phyloP scores from a whole-genome alignment of 1,140 invertebrate genomes.

The Popillia japonica region DNA sequence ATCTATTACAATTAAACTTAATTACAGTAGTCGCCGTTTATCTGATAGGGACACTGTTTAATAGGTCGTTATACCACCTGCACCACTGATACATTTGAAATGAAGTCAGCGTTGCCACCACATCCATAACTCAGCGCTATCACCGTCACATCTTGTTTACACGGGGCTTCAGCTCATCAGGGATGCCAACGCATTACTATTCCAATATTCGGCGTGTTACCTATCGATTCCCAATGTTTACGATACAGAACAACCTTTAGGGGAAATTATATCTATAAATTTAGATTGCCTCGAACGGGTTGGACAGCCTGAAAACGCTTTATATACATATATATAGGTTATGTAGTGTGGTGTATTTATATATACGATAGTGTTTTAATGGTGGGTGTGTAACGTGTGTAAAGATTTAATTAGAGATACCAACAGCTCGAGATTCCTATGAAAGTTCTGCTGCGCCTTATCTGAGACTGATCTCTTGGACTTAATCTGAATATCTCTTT shows the following conservation, averaged over 20 bases:
- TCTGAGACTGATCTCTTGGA: not conserved
- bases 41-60: slow-evolving; percentile 48
- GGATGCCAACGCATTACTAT: slow-evolving; percentile 35
- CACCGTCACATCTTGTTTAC: slow-evolving; percentile 42
- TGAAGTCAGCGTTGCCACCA: slow-evolving; percentile 44
- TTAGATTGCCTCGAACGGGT: slow-evolving; percentile 21
- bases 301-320: not conserved
- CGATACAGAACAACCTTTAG: slow-evolving; percentile 38
- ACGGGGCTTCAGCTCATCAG: slow-evolving; percentile 30
- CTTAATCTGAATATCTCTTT: not conserved
- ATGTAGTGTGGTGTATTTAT: not conserved
- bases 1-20: slow-evolving; percentile 51
- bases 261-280: slow-evolving; percentile 39
- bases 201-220: slow-evolving; percentile 32
- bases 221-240: slow-evolving; percentile 32
- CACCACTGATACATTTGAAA: slow-evolving; percentile 45
- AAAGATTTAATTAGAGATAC: slow-evolving; percentile 39
- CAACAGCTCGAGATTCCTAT: not conserved
- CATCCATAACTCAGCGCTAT: slow-evolving; percentile 46
- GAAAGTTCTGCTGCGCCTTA: not conserved
- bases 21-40: slow-evolving; percentile 46
- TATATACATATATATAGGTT: not conserved
- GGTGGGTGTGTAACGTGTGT: slow-evolving; percentile 33
- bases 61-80: slow-evolving; percentile 52
- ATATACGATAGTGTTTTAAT: not conserved